A percentile compares a stretch with the other conserved stretches of the same genome.
Evolutionary conservation across 2,113 vertebrate genomes (phyloP).

Genomic region (Suricata suricatta): DNA sequence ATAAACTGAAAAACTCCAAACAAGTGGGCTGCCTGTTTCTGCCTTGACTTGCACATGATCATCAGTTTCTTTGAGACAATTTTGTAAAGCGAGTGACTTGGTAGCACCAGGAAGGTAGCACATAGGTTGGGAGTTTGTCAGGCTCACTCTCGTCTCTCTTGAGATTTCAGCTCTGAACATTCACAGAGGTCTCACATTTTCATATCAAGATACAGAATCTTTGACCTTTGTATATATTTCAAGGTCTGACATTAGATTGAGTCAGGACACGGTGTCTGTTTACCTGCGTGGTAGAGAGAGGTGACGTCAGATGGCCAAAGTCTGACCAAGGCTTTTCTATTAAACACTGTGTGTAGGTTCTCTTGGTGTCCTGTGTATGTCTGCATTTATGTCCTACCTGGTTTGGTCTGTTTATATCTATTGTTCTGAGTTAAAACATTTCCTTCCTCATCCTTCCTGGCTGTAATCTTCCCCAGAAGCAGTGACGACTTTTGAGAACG

Average conservation of each 20-base stretch:
- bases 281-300: background rate
- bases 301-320: background rate
- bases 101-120: slow-evolving; percentile 40
- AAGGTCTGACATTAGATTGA: background rate
- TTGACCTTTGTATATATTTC: slow-evolving; percentile 72
- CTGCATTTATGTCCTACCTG: background rate
- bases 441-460: background rate
- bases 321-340: slow-evolving; percentile 31
- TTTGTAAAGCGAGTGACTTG: background rate
- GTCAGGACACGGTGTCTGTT: background rate
- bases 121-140: slow-evolving; percentile 53
- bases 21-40: background rate
- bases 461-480: background rate
- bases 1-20: slow-evolving; percentile 38
- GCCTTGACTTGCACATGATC: background rate
- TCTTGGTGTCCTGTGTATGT: background rate
- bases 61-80: background rate
- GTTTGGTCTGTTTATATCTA: background rate
- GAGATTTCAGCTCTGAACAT: slow-evolving; percentile 67
- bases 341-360: background rate
- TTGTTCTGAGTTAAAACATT: background rate
- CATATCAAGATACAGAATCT: slow-evolving; percentile 56
- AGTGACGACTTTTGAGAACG: background rate
- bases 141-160: slow-evolving; percentile 33
- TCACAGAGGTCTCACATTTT: background rate